Evolutionary conservation across 92 coral and sea anemone genomes (phyloP).

Genomic region (Palythoa grandiflora): DNA sequence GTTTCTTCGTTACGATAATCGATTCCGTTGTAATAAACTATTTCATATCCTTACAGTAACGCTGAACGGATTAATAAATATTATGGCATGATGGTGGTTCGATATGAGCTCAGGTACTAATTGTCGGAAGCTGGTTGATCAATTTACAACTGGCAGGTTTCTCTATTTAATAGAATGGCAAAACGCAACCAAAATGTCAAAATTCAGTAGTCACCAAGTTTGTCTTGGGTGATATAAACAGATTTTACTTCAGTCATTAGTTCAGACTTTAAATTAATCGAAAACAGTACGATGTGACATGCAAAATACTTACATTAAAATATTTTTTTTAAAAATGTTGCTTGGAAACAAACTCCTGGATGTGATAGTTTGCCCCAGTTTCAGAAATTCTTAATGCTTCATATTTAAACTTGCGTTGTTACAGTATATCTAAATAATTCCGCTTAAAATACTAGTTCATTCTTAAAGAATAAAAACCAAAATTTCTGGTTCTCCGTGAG

Average conservation of each 20-base stretch:
- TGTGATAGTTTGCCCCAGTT: background rate
- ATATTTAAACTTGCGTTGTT: no score
- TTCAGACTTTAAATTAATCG: background rate
- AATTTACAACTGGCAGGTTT: background rate
- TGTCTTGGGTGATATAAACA: background rate
- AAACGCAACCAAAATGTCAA: background rate
- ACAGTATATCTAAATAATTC: no score
- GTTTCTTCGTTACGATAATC: background rate
- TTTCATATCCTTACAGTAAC: background rate
- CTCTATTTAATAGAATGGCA: background rate
- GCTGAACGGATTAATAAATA: background rate
- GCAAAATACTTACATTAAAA: background rate
- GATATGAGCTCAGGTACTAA: background rate
- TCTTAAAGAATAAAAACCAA: no score
- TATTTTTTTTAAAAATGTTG: background rate
- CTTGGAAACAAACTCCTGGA: background rate
- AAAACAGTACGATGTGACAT: background rate
- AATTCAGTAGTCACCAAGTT: background rate
- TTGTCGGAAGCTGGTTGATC: constrained; percentile 1
- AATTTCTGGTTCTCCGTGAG: background rate
- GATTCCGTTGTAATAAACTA: background rate
- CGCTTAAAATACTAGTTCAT: no score
- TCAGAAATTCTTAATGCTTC: background rate
- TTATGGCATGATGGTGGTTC: background rate
- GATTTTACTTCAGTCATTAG: background rate